Evolutionary conservation across 2,797 vertebrate genomes (phyloP).

Genomic region (Hylomyscus alleni): DNA sequence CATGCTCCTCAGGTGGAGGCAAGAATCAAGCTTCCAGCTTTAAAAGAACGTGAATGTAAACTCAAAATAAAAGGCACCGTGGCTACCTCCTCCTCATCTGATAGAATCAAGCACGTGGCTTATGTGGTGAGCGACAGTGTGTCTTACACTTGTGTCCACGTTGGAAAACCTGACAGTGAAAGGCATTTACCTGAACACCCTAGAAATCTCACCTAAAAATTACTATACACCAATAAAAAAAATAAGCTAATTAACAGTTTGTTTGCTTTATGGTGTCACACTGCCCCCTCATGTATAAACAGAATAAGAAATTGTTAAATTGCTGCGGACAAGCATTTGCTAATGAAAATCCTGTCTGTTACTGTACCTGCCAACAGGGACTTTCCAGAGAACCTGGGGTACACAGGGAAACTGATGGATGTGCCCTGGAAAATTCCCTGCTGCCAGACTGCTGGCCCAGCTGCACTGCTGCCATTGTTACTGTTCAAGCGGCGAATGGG

Average conservation of each 20-base stretch:
- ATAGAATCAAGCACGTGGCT: neutral
- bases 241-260: conserved; percentile 76
- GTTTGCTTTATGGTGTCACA: conserved; percentile 87
- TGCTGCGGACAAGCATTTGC: conserved; percentile 84
- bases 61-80: neutral
- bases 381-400: conserved; percentile 63
- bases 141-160: neutral
- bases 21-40: conserved; percentile 26
- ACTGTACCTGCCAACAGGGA: conserved; percentile 70
- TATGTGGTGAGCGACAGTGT: neutral
- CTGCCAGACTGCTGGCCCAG: conserved; percentile 59
- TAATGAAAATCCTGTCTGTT: conserved; percentile 76
- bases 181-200: conserved; percentile 57
- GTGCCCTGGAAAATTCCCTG: conserved; percentile 61
- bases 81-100: neutral
- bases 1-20: neutral
- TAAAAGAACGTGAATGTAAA: conserved; percentile 59
- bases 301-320: conserved; percentile 74
- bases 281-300: conserved; percentile 90
- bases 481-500: conserved; percentile 28
- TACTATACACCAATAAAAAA: conserved; percentile 80
- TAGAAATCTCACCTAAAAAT: conserved; percentile 80
- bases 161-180: neutral
- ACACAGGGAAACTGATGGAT: conserved; percentile 43
- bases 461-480: conserved; percentile 68